Percentiles rank a stretch among this genome's conserved stretches.
Conservation (phyloP, 2,113 vertebrate genomes). For the Aptenodytes forsteri region DNA sequence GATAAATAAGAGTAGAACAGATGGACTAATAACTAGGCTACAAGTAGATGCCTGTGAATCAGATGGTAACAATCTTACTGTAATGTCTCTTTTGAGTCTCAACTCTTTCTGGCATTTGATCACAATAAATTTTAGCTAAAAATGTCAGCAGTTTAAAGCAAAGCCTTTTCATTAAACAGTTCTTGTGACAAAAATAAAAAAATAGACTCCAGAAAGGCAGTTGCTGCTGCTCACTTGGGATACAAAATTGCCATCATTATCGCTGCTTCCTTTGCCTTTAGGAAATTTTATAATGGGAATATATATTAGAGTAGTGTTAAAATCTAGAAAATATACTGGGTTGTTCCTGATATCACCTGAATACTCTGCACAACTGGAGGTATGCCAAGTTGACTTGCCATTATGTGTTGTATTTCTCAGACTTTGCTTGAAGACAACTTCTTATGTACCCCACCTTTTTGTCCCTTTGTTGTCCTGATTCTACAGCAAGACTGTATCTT, state of each 20-base stretch:
- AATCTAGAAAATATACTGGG: not conserved
- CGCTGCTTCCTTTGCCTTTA: not conserved
- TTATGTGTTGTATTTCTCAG: not conserved
- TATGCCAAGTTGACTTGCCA: not conserved
- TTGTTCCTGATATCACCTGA: not conserved
- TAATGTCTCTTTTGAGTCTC: not conserved
- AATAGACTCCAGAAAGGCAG: not conserved
- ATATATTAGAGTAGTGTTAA: not conserved
- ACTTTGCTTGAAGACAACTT: not conserved
- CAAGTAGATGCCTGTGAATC: not conserved
- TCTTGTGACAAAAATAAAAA: not conserved
- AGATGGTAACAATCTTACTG: not conserved
- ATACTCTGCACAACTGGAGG: not conserved
- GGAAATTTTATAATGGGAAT: not conserved
- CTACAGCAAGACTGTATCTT: not conserved
- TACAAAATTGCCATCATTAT: not conserved
- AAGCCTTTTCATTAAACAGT: not conserved
- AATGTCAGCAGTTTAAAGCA: not conserved
- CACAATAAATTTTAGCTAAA: constrained; percentile 7
- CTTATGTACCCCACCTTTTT: not conserved
- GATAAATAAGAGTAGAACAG: not conserved
- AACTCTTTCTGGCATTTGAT: not conserved
- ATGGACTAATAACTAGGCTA: not conserved
- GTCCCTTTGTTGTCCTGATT: not conserved
- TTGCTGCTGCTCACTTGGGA: not conserved